phyloP scores from a whole-genome alignment of 2,888 invertebrate species.

The Barypeithes pellucidus region DNA sequence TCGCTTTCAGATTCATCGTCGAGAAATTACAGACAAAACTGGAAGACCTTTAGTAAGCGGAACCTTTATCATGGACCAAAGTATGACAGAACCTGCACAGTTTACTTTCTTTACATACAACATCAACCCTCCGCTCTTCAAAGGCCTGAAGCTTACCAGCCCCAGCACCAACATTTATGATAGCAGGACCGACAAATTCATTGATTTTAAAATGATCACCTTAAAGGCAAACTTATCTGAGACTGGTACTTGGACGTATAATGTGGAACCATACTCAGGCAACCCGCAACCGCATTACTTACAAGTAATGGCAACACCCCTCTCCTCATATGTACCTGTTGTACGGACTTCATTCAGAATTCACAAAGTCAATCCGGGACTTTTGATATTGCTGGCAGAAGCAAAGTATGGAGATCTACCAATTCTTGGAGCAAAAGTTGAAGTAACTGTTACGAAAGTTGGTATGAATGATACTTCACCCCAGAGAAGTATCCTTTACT shows the following conservation, averaged over 20 bases:
- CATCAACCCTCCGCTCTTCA: slow-evolving; percentile 72
- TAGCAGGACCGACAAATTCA: slow-evolving; percentile 71
- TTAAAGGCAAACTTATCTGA: slow-evolving; percentile 73
- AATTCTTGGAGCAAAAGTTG: slow-evolving; percentile 74
- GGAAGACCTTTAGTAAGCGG: slow-evolving; percentile 72
- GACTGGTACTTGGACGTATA: slow-evolving; percentile 76
- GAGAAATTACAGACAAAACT: slow-evolving; percentile 71
- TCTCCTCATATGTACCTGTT: slow-evolving; percentile 68
- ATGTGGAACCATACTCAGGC: slow-evolving; percentile 74
- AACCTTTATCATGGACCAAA: slow-evolving; percentile 73
- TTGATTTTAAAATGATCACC: slow-evolving; percentile 72
- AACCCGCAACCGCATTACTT: slow-evolving; percentile 77
- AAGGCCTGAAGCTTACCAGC: slow-evolving; percentile 71
- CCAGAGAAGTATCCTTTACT: slow-evolving; percentile 69
- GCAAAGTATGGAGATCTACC: slow-evolving; percentile 74
- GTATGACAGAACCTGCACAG: slow-evolving; percentile 72
- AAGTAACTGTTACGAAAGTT: slow-evolving; percentile 71
- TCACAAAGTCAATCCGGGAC: slow-evolving; percentile 66
- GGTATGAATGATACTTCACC: slow-evolving; percentile 65
- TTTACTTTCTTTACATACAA: slow-evolving; percentile 74
- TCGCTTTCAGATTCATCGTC: slow-evolving; percentile 69
- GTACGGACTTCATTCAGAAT: slow-evolving; percentile 72
- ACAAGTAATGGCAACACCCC: slow-evolving; percentile 75
- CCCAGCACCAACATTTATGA: slow-evolving; percentile 71
- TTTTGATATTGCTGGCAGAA: slow-evolving; percentile 73